These are phyloP conservation scores for Trididemnum nubilum DNA, from an alignment of 23 tunicate genomes.

Conservation along the genomic window DNA sequence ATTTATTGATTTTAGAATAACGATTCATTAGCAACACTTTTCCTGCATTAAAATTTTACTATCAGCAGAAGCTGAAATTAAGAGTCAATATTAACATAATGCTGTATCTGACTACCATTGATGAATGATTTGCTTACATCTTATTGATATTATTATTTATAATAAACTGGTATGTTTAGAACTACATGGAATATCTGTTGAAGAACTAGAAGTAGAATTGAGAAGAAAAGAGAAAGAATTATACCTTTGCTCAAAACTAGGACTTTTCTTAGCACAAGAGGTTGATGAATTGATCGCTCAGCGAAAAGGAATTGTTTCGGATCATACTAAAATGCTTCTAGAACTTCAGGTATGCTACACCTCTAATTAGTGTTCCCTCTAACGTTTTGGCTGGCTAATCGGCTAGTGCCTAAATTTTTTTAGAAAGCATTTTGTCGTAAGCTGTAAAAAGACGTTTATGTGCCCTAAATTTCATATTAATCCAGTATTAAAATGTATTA, in stretches of 20 bases:
- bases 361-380: no score
- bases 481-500: no score
- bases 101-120: no score
- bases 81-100: no score
- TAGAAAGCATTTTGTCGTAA: background rate
- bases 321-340: conserved; percentile 68
- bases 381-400: background rate
- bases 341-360: conserved; percentile 73
- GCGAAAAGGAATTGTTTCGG: conserved; percentile 64
- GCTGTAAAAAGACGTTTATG: no score
- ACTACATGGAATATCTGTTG: conserved; percentile 52
- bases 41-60: no score
- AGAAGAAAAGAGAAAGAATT: conserved; percentile 71
- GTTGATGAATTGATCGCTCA: conserved; percentile 67
- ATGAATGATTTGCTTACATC: no score
- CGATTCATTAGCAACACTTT: no score
- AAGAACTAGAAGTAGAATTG: conserved; percentile 67
- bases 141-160: no score
- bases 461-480: no score
- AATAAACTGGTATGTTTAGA: conserved; percentile 28
- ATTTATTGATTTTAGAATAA: no score
- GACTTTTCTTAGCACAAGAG: conserved; percentile 79
- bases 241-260: conserved; percentile 73
- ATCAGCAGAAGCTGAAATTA: no score
- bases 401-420: background rate